Conservation (phyloP, 2,888 invertebrate species). For the Neoascia interrupta region DNA sequence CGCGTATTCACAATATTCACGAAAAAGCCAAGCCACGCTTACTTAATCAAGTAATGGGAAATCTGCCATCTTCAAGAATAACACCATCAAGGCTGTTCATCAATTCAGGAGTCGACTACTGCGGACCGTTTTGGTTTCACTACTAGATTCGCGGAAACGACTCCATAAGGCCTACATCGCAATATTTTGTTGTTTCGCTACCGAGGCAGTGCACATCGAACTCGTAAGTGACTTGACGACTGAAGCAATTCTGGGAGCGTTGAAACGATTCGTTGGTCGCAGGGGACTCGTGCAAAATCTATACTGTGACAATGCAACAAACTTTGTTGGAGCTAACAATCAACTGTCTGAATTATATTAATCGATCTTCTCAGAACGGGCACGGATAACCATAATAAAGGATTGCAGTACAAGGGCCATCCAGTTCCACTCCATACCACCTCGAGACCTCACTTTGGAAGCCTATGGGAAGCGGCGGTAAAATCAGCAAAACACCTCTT, state of each 20-base stretch:
- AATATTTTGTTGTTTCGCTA: conserved; percentile 5
- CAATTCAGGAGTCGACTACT: background rate
- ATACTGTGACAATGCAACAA: conserved; percentile 7
- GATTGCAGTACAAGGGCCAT: background rate
- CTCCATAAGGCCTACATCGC: conserved; percentile 2
- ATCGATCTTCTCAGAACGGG: no score
- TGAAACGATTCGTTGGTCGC: conserved; percentile 1
- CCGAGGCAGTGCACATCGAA: conserved; percentile 17
- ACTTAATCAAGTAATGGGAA: no score
- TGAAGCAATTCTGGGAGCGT: background rate
- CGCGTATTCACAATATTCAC: no score
- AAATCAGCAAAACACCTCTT: conserved; percentile 3
- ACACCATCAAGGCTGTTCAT: background rate
- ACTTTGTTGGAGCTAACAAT: conserved; percentile 14
- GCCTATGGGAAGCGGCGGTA: conserved; percentile 9
- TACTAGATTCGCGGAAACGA: background rate
- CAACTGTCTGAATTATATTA: background rate
- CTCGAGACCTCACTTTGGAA: conserved; percentile 3
- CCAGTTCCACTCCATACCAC: background rate
- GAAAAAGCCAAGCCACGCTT: no score
- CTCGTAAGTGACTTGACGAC: background rate
- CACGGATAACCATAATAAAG: background rate
- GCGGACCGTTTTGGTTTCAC: background rate
- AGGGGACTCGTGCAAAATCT: background rate
- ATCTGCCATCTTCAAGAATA: background rate